Percentiles rank a stretch among this genome's conserved stretches.
Conservation (phyloP, 2,888 invertebrate genomes). For the Meghimatium bilineatum region DNA sequence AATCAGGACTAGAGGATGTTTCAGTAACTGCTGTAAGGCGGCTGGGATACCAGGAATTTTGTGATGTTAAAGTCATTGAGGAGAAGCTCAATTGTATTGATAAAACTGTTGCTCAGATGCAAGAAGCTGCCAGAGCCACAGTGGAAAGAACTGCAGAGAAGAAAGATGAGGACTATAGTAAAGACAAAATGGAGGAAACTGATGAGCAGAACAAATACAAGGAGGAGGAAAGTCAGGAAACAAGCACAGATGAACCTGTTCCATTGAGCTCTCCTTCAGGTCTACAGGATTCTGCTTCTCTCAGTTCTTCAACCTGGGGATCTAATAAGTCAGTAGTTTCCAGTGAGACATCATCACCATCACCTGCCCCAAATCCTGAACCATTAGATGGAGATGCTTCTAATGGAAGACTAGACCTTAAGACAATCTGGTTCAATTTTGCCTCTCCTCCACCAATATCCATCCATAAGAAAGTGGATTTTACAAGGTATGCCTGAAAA, state of each 20-base stretch:
- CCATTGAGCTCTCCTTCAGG: constrained; percentile 53
- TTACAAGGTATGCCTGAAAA: constrained; percentile 82
- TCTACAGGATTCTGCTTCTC: constrained; percentile 47
- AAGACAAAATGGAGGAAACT: neutral
- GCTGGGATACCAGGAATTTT: constrained; percentile 66
- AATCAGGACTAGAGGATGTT: constrained; percentile 94
- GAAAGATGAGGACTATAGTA: constrained; percentile 45
- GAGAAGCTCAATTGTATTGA: constrained; percentile 61
- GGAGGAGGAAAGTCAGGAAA: constrained; percentile 43
- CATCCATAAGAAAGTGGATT: constrained; percentile 94
- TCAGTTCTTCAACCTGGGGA: constrained; percentile 61
- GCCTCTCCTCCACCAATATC: constrained; percentile 96
- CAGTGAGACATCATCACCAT: constrained; percentile 45
- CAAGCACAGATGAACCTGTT: constrained; percentile 53
- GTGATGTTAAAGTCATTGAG: constrained; percentile 59
- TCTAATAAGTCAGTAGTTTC: constrained; percentile 43
- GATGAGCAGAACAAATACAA: constrained; percentile 15
- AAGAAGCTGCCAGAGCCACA: constrained; percentile 57
- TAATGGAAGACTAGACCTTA: constrained; percentile 91
- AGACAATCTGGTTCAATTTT: constrained; percentile 97
- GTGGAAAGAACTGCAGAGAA: constrained; percentile 51
- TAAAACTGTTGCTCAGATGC: constrained; percentile 54
- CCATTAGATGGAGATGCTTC: constrained; percentile 78
- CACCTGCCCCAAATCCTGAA: constrained; percentile 45
- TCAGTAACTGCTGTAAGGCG: constrained; percentile 85